phyloP scores from a whole-genome alignment of 2,797 vertebrate genomes.

The Loris lydekkerianus region DNA sequence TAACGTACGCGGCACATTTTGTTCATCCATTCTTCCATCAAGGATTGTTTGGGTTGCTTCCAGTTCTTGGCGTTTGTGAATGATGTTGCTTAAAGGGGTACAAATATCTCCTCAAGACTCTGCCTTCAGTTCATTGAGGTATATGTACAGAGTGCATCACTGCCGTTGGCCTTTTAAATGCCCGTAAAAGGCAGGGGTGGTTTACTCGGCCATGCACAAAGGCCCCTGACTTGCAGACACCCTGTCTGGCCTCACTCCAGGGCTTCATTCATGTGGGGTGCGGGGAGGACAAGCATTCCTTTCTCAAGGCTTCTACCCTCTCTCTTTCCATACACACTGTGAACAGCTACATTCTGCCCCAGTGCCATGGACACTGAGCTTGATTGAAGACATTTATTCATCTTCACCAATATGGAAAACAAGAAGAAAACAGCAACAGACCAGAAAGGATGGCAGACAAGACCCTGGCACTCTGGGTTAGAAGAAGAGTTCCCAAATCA shows the following conservation, averaged over 20 bases:
- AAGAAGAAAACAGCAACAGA: background rate
- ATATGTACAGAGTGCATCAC: background rate
- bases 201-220: background rate
- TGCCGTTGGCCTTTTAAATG: background rate
- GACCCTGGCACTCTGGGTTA: background rate
- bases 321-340: background rate
- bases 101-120: background rate
- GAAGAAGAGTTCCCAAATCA: background rate
- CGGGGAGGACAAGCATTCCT: background rate
- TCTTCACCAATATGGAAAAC: constrained; percentile 13
- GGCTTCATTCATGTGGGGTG: background rate
- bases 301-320: background rate
- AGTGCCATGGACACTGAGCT: background rate
- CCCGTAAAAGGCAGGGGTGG: background rate
- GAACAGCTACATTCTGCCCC: background rate
- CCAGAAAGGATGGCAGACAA: background rate
- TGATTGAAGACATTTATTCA: background rate
- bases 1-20: background rate
- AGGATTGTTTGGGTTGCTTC: background rate
- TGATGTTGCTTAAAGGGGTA: background rate
- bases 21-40: background rate
- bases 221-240: background rate
- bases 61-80: constrained; percentile 12
- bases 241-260: background rate
- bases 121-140: constrained; percentile 4